phyloP scores from a whole-genome alignment of 2,888 invertebrate genomes.

The Molorchus minor region DNA sequence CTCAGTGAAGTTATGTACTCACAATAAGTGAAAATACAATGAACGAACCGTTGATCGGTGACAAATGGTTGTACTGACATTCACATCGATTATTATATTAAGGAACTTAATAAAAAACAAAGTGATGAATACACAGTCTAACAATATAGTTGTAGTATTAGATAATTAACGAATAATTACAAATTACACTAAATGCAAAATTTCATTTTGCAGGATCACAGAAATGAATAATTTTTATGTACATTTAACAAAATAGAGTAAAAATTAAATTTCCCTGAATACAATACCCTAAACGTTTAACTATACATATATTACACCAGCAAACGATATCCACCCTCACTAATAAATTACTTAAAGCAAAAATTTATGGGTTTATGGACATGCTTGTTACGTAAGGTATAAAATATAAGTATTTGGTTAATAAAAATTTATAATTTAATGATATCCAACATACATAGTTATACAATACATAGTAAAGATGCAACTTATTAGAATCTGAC shows the following conservation, averaged over 20 bases:
- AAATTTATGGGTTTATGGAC: conserved; percentile 6
- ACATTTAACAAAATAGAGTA: conserved; percentile 30
- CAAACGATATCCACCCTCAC: conserved; percentile 18
- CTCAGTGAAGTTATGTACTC: conserved; percentile 21
- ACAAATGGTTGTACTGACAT: conserved; percentile 30
- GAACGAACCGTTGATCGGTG: conserved; percentile 8
- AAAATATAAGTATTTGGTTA: conserved; percentile 29
- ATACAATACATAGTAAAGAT: no score
- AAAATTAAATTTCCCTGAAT: conserved; percentile 32
- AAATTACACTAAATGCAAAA: conserved; percentile 34
- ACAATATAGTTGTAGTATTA: conserved; percentile 21
- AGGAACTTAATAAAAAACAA: conserved; percentile 20
- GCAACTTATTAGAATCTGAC: no score
- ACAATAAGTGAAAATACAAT: conserved; percentile 27
- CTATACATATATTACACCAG: conserved; percentile 32
- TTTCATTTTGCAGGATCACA: conserved; percentile 35
- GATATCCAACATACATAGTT: no score
- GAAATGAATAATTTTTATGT: conserved; percentile 34
- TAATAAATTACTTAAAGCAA: conserved; percentile 12
- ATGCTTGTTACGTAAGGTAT: conserved; percentile 22
- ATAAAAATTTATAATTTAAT: conserved; percentile 10
- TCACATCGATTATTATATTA: conserved; percentile 21
- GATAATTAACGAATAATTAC: conserved; percentile 32
- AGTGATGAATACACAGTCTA: conserved; percentile 30
- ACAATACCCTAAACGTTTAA: conserved; percentile 31